Conservation (phyloP, 2,797 vertebrate species). For the Enteromius afrohamiltoni region DNA sequence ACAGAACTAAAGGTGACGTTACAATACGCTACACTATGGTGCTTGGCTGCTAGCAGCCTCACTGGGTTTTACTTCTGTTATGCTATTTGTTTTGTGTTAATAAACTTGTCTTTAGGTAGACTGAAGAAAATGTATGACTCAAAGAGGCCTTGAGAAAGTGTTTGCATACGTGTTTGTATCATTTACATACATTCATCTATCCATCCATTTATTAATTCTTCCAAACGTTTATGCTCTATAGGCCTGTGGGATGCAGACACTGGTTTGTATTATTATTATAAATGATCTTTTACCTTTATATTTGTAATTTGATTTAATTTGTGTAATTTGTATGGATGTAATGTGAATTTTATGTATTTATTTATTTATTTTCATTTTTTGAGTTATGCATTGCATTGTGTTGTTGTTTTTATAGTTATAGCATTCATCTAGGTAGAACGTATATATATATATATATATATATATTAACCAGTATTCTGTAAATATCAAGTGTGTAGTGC, state of each 20-base stretch:
- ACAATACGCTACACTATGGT: conserved; percentile 16
- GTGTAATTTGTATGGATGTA: too few relatives aligned
- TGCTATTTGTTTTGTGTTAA: background rate
- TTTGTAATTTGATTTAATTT: background rate
- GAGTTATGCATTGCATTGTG: background rate
- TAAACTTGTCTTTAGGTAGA: background rate
- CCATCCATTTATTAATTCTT: background rate
- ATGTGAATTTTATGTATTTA: background rate
- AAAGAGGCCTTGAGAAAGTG: background rate
- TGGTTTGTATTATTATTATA: background rate
- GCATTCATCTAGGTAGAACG: background rate
- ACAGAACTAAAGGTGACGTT: conserved; percentile 29
- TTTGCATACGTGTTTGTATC: background rate
- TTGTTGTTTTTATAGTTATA: too few relatives aligned
- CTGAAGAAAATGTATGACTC: background rate
- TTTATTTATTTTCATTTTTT: background rate
- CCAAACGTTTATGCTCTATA: background rate
- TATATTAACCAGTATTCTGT: too few relatives aligned
- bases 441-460: too few relatives aligned
- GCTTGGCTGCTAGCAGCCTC: conserved; percentile 6
- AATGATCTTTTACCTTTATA: background rate
- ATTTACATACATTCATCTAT: background rate
- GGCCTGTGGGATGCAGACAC: background rate
- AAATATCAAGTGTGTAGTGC: too few relatives aligned
- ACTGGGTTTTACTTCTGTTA: background rate